Percentiles rank a stretch among this genome's conserved stretches.
Conservation (phyloP, 2,888 invertebrate genomes). For the Brenthis daphne region DNA sequence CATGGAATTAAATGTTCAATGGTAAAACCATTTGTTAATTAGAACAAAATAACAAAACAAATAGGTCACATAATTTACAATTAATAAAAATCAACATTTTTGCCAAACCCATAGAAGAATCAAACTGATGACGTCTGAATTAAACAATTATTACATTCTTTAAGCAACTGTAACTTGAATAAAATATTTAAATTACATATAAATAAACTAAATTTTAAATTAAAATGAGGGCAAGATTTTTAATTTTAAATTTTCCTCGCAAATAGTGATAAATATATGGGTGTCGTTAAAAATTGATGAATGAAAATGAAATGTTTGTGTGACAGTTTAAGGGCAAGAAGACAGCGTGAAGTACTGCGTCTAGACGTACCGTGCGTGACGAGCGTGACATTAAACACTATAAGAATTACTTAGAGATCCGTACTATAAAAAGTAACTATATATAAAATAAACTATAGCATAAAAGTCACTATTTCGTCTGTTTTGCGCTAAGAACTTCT, state of each 20-base stretch:
- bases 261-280: conserved; percentile 17
- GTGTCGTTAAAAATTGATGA: conserved; percentile 23
- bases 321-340: conserved; percentile 34
- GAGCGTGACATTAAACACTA: conserved; percentile 16
- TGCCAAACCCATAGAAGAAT: no score
- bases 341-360: conserved; percentile 39
- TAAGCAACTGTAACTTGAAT: background rate
- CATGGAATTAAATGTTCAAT: no score
- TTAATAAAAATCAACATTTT: no score
- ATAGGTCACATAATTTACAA: no score
- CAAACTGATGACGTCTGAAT: no score
- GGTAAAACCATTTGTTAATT: no score
- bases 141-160: no score
- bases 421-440: background rate
- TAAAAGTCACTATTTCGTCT: background rate
- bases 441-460: no score
- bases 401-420: conserved; percentile 2
- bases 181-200: background rate
- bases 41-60: no score
- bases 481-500: background rate
- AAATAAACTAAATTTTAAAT: conserved; percentile 4
- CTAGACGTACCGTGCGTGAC: conserved; percentile 47
- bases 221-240: background rate
- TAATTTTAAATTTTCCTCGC: conserved; percentile 10
- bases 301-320: conserved; percentile 24